These are phyloP conservation scores for Hormaphis cornu DNA, from an alignment of 1,140 invertebrate species.

Conservation along the genomic window DNA sequence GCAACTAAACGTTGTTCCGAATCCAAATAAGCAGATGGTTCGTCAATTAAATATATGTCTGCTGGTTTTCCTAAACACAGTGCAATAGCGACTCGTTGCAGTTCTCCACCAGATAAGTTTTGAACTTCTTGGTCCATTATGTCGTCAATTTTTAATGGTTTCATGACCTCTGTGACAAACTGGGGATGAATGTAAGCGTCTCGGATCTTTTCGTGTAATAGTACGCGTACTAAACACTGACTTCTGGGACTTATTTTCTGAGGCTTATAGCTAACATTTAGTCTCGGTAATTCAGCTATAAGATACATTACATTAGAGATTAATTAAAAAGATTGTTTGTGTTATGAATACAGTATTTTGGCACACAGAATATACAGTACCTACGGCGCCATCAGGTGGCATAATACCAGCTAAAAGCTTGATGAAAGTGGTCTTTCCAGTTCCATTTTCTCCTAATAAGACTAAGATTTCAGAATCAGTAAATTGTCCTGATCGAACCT, in stretches of 20 bases:
- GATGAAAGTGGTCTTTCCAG: conserved; percentile 99
- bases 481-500: conserved; percentile 83
- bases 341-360: too few species aligned
- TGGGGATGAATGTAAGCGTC: conserved; percentile 95
- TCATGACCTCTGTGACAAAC: conserved; percentile 99
- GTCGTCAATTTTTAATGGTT: conserved; percentile 94
- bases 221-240: conserved; percentile 74
- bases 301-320: too few species aligned
- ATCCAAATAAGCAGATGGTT: conserved; percentile 97
- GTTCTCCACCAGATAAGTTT: conserved; percentile 97
- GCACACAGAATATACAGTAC: not conserved
- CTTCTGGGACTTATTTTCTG: conserved; percentile 99
- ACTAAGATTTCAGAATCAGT: conserved; percentile 99
- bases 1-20: conserved; percentile 99
- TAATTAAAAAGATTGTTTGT: too few species aligned
- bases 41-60: conserved; percentile 98
- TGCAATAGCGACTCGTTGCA: conserved; percentile 92
- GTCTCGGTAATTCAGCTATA: conserved; percentile 68
- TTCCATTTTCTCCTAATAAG: conserved; percentile 96
- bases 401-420: conserved; percentile 94
- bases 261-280: conserved; percentile 99
- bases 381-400: conserved; percentile 73
- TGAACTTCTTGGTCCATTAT: conserved; percentile 99
- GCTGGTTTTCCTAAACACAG: conserved; percentile 97
- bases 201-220: conserved; percentile 91